Evolutionary conservation across 2,113 vertebrate genomes (phyloP).

Genomic region (Limnothrissa miodon): DNA sequence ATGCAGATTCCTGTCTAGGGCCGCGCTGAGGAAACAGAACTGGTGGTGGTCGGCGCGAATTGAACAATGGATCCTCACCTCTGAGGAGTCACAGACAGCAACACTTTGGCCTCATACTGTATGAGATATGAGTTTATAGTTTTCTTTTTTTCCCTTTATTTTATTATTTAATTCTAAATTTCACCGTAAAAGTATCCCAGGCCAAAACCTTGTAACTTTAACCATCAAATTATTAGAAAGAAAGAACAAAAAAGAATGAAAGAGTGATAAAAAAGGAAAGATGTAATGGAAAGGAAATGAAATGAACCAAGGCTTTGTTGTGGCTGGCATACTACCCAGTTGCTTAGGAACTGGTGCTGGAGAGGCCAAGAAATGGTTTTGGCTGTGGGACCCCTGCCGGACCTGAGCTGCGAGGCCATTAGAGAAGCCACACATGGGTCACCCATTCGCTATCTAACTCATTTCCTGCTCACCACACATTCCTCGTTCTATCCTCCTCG

Average conservation of each 20-base stretch:
- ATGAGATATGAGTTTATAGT: conserved; percentile 56
- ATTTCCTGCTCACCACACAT: not conserved
- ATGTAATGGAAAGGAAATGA: not conserved
- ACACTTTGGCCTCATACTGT: conserved; percentile 53
- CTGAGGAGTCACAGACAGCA: conserved; percentile 29
- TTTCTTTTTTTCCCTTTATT: conserved; percentile 33
- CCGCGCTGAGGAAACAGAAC: conserved; percentile 42
- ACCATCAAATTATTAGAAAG: conserved; percentile 48
- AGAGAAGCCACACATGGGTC: conserved; percentile 51
- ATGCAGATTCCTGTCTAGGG: conserved; percentile 49
- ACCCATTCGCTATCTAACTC: conserved; percentile 61
- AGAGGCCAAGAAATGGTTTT: conserved; percentile 38
- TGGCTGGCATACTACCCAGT: conserved; percentile 49
- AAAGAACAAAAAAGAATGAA: not conserved
- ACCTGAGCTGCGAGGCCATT: conserved; percentile 52
- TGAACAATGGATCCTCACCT: conserved; percentile 54
- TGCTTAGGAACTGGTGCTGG: conserved; percentile 32
- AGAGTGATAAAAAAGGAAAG: not conserved
- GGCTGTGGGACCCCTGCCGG: conserved; percentile 36
- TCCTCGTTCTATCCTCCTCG: not conserved
- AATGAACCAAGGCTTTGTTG: conserved; percentile 4
- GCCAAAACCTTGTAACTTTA: conserved; percentile 27
- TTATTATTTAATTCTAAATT: too few species aligned
- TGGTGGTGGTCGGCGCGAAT: conserved; percentile 38
- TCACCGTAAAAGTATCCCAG: conserved; percentile 51